These are phyloP conservation scores for Paraplagusia blochii DNA, from an alignment of 2,113 vertebrate species.

Conservation along the genomic window DNA sequence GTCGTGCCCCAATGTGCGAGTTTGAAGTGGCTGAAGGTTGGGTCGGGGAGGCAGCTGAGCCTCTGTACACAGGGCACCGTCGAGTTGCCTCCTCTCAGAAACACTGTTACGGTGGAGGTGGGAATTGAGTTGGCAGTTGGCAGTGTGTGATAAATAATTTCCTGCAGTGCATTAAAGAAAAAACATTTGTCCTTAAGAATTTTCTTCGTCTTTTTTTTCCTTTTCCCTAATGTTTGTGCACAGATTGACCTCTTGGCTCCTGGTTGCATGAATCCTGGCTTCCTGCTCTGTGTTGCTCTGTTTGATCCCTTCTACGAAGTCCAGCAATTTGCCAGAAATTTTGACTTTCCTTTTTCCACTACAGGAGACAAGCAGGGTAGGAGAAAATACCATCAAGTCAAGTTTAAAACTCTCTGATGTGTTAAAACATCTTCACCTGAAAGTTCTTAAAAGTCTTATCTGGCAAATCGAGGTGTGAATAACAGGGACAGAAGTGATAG, in stretches of 20 bases:
- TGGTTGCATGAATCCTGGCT: background rate
- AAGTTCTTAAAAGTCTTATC: background rate
- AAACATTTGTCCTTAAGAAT: background rate
- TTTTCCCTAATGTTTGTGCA: background rate
- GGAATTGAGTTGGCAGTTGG: background rate
- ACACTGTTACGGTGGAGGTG: slow-evolving; percentile 6
- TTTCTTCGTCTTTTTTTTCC: background rate
- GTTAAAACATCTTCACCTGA: too few relatives aligned
- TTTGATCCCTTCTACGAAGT: slow-evolving; percentile 75
- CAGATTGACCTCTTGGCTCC: slow-evolving; percentile 35
- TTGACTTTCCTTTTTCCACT: slow-evolving; percentile 85
- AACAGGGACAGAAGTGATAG: background rate
- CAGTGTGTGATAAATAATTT: slow-evolving; percentile 47
- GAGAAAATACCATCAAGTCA: too few relatives aligned
- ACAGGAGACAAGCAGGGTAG: slow-evolving; percentile 31
- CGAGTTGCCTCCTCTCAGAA: slow-evolving; percentile 55
- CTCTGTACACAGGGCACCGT: slow-evolving; percentile 41
- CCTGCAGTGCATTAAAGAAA: slow-evolving; percentile 34
- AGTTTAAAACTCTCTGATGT: too few relatives aligned
- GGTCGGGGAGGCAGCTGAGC: slow-evolving; percentile 64
- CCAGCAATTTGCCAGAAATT: slow-evolving; percentile 77
- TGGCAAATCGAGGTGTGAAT: background rate
- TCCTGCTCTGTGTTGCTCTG: slow-evolving; percentile 8
- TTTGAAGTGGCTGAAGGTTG: slow-evolving; percentile 65
- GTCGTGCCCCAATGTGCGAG: background rate